Evolutionary conservation across 30 jellyfish, hydroid and myxozoan species (phyloP).

Genomic region (Catostylus mosaicus): DNA sequence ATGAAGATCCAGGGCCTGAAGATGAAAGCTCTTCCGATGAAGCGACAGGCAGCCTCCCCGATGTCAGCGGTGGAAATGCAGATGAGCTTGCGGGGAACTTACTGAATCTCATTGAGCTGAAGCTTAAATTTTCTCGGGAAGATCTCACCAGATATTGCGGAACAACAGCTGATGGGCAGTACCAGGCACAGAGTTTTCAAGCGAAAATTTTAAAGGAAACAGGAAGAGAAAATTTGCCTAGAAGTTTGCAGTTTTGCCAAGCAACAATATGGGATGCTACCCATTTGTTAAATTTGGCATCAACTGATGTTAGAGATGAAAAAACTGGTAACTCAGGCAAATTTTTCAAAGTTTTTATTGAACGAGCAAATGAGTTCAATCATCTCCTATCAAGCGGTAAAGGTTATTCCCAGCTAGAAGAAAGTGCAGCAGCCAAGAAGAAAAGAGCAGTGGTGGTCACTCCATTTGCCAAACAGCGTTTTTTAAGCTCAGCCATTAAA

Average conservation of each 20-base stretch:
- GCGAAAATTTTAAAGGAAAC: background rate
- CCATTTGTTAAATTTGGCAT: background rate
- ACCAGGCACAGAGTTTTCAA: slow-evolving; percentile 4
- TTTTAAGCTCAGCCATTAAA: too few species aligned
- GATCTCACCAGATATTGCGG: slow-evolving; percentile 26
- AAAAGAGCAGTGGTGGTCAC: too few species aligned
- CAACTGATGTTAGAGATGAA: background rate
- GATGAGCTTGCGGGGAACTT: slow-evolving; percentile 17
- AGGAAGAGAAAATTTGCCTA: background rate
- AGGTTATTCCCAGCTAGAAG: background rate
- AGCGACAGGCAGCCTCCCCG: too few species aligned
- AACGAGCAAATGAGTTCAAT: slow-evolving; percentile 1
- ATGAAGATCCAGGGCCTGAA: background rate
- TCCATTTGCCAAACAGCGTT: too few species aligned
- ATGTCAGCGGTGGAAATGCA: slow-evolving; percentile 26
- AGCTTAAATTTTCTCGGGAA: slow-evolving; percentile 11
- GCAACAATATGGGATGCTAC: background rate
- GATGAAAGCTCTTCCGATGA: background rate
- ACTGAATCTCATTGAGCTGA: slow-evolving; percentile 20
- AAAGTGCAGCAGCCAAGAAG: too few species aligned
- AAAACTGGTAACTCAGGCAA: background rate
- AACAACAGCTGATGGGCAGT: slow-evolving; percentile 26
- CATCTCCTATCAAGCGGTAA: background rate
- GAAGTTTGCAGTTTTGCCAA: background rate
- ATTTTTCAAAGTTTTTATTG: background rate